A percentile compares a stretch with the other conserved stretches of the same genome.
Conservation (phyloP, 2,888 invertebrate genomes). For the Chrysotoxum bicinctum region DNA sequence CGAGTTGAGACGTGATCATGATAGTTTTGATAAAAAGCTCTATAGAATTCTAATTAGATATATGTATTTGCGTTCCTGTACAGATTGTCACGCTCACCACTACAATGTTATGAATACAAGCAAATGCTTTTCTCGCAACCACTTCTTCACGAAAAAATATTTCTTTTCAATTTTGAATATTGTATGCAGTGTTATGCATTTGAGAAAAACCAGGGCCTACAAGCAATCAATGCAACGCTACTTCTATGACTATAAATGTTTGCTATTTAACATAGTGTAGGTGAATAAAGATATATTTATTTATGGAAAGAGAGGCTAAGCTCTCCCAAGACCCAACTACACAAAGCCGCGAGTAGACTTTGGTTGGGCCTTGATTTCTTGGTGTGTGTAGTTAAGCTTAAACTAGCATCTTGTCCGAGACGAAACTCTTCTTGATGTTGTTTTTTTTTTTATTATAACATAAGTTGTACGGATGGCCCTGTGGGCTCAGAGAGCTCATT, state of each 20-base stretch:
- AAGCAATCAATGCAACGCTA: neutral
- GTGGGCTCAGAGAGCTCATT: constrained; percentile 51
- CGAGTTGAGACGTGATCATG: too few species aligned
- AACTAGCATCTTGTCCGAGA: constrained; percentile 21
- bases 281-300: neutral
- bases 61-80: too few species aligned
- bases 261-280: neutral
- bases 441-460: neutral
- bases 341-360: neutral
- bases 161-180: too few species aligned
- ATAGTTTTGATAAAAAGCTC: too few species aligned
- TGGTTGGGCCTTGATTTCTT: constrained; percentile 30
- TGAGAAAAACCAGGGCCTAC: too few species aligned
- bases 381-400: constrained; percentile 22
- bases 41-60: too few species aligned
- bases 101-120: too few species aligned
- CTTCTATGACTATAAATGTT: neutral
- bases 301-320: neutral
- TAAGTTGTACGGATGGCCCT: constrained; percentile 43
- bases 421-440: neutral
- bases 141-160: too few species aligned
- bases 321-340: neutral
- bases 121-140: too few species aligned
- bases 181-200: too few species aligned
- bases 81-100: too few species aligned